Evolutionary conservation across 1,140 invertebrate genomes (phyloP).

Genomic region (Ceratosolen fusciceps): DNA sequence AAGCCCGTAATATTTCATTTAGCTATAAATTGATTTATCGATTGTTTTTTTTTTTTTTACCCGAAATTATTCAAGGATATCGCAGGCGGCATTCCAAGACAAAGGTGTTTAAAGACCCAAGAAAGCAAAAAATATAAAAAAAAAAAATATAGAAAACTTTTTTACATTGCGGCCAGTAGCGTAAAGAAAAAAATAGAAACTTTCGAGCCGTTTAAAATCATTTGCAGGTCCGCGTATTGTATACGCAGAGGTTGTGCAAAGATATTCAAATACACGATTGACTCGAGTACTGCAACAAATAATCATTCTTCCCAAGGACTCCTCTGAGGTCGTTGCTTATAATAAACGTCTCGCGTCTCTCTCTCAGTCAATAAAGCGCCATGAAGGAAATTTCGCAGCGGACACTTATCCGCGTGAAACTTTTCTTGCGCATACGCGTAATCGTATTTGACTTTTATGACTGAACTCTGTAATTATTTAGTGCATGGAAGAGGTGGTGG

Average conservation of each 20-base stretch:
- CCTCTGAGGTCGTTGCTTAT: background rate
- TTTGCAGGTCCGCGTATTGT: too few species aligned
- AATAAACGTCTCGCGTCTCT: too few species aligned
- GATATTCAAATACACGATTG: background rate
- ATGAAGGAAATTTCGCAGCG: background rate
- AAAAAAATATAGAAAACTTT: background rate
- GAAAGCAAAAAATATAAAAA: too few species aligned
- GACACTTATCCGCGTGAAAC: background rate
- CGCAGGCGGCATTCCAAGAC: too few species aligned
- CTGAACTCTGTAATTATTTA: conserved; percentile 22
- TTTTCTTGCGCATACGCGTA: conserved; percentile 1
- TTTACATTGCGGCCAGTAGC: background rate
- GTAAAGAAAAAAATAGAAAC: background rate
- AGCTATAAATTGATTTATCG: conserved; percentile 10
- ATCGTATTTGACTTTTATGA: conserved; percentile 31
- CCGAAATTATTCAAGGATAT: too few species aligned
- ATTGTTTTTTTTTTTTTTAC: too few species aligned
- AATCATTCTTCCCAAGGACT: conserved; percentile 23
- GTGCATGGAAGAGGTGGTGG: background rate
- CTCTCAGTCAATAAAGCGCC: conserved; percentile 8
- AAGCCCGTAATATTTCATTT: too few species aligned
- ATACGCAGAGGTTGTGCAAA: background rate
- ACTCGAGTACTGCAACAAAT: background rate
- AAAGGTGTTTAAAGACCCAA: too few species aligned
- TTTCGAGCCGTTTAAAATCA: background rate